A percentile compares a stretch with the other conserved stretches of the same genome.
Conservation (phyloP, 2,888 invertebrate species). For the Drosophila pseudotakahashii region DNA sequence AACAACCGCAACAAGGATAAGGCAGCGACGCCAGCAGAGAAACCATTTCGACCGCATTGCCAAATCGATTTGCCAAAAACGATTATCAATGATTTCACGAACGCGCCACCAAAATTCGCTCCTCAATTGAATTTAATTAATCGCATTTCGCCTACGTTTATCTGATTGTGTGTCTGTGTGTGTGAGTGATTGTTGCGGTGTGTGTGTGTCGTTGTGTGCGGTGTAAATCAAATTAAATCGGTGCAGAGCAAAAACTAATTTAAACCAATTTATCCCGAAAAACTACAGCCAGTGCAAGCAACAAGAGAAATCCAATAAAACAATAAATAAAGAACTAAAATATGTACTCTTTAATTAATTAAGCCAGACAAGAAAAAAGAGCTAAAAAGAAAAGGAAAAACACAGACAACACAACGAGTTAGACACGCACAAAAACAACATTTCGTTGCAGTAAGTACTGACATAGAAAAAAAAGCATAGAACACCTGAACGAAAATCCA, state of each 20-base stretch:
- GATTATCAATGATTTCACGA: constrained; percentile 74
- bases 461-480: constrained; percentile 19
- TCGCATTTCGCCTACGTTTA: constrained; percentile 53
- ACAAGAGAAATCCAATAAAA: constrained; percentile 19
- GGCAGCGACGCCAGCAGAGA: constrained; percentile 28
- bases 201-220: constrained; percentile 12
- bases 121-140: constrained; percentile 73
- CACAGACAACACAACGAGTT: constrained; percentile 35
- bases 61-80: constrained; percentile 76
- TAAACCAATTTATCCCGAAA: constrained; percentile 12
- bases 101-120: constrained; percentile 54
- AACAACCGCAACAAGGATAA: constrained; percentile 62
- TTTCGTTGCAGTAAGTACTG: constrained; percentile 76
- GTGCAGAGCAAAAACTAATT: constrained; percentile 15
- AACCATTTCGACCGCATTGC: constrained; percentile 56
- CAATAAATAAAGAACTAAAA: constrained; percentile 27
- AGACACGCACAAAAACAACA: constrained; percentile 33
- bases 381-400: constrained; percentile 7
- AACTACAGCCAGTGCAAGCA: constrained; percentile 33
- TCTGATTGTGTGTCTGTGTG: constrained; percentile 12
- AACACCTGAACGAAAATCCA: constrained; percentile 24
- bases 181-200: constrained; percentile 6
- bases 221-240: constrained; percentile 58
- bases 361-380: constrained; percentile 18
- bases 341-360: constrained; percentile 41